Evolutionary conservation across 2,113 vertebrate genomes (phyloP).

Genomic region (Nematolebias whitei): DNA sequence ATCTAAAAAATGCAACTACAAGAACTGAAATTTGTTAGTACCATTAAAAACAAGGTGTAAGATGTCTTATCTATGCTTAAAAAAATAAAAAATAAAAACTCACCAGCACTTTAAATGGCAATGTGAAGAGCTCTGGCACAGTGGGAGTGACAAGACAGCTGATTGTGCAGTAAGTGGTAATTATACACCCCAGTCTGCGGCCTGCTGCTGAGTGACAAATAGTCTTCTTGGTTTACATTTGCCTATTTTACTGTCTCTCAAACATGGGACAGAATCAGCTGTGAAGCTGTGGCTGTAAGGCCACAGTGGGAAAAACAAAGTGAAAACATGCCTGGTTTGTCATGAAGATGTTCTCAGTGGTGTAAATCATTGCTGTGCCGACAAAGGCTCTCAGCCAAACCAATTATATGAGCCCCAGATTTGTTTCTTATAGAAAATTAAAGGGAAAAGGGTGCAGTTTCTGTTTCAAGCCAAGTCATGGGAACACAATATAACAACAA

Average conservation of each 20-base stretch:
- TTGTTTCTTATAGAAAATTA: conserved; percentile 50
- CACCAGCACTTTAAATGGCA: conserved; percentile 36
- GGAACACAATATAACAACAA: conserved; percentile 32
- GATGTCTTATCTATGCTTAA: conserved; percentile 19
- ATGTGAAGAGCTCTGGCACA: conserved; percentile 39
- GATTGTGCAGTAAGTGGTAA: conserved; percentile 73
- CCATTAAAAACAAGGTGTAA: conserved; percentile 10
- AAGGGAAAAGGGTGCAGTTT: conserved; percentile 20
- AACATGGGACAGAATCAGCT: conserved; percentile 29
- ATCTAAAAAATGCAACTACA: conserved; percentile 4
- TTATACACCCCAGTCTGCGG: conserved; percentile 65
- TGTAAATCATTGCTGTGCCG: conserved; percentile 24
- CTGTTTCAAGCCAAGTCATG: conserved; percentile 3
- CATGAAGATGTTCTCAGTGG: conserved; percentile 45
- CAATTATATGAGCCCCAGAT: conserved; percentile 25
- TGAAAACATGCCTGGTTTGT: conserved; percentile 21
- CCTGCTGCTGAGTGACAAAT: conserved; percentile 67
- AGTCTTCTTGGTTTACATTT: conserved; percentile 47
- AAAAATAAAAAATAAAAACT: conserved; percentile 29
- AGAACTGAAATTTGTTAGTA: conserved; percentile 4
- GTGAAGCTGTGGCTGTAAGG: conserved; percentile 20
- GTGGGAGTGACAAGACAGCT: conserved; percentile 61
- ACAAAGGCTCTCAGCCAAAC: conserved; percentile 30
- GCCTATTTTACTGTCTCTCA: conserved; percentile 45
- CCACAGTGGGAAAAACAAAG: conserved; percentile 11